These are phyloP conservation scores for Lordiphosa fenestrarum DNA, from an alignment of 2,888 invertebrate genomes.

Conservation along the genomic window DNA sequence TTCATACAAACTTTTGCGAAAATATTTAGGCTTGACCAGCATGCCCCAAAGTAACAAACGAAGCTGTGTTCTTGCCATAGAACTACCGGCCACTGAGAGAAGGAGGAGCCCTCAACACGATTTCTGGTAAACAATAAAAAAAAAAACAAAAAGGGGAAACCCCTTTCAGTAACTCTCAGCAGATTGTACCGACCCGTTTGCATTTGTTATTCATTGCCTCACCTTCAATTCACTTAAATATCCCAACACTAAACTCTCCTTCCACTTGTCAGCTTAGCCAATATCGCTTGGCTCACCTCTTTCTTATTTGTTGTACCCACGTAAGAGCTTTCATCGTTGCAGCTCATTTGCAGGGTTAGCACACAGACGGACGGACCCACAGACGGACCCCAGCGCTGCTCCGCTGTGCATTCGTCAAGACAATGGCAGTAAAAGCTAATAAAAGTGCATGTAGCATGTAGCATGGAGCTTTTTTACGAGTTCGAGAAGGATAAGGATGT, in stretches of 20 bases:
- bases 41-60: too few relatives aligned
- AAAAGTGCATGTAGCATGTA: constrained; percentile 73
- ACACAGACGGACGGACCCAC: not conserved
- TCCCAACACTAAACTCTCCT: constrained; percentile 30
- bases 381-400: not conserved
- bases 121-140: not conserved
- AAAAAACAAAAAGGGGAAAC: constrained; percentile 14
- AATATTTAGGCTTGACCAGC: too few relatives aligned
- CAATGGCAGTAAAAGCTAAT: constrained; percentile 70
- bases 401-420: constrained; percentile 60
- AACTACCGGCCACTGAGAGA: too few relatives aligned
- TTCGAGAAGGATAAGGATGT: constrained; percentile 10
- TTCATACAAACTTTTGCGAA: too few relatives aligned
- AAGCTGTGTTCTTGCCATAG: too few relatives aligned
- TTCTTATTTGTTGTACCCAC: constrained; percentile 7
- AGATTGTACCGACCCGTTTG: constrained; percentile 26
- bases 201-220: constrained; percentile 57
- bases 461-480: constrained; percentile 53
- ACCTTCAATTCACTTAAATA: constrained; percentile 43
- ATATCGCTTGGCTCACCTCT: constrained; percentile 20
- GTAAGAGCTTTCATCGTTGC: constrained; percentile 16
- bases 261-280: constrained; percentile 16
- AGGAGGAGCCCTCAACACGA: too few relatives aligned
- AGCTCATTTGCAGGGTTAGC: constrained; percentile 28
- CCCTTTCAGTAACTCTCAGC: constrained; percentile 23